Evolutionary conservation across 2,113 vertebrate genomes (phyloP).

Genomic region (Amazona guildingii): DNA sequence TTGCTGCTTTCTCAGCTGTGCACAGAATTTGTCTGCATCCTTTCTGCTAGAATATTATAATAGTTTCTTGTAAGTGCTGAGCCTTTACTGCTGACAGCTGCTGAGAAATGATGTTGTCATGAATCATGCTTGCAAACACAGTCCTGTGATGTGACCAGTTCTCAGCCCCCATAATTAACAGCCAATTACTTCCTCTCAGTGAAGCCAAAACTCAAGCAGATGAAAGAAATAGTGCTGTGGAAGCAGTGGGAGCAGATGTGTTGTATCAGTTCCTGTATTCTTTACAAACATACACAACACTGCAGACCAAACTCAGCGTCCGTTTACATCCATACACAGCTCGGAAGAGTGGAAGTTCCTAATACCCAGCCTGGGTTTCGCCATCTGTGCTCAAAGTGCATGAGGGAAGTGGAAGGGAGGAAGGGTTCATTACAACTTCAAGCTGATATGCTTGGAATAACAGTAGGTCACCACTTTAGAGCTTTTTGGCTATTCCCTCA

Average conservation of each 20-base stretch:
- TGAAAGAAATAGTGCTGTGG: constrained; percentile 61
- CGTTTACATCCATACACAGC: not conserved
- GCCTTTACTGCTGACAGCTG: constrained; percentile 60
- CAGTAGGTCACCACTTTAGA: not conserved
- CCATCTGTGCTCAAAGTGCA: not conserved
- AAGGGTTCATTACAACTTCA: not conserved
- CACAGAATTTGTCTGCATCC: constrained; percentile 54
- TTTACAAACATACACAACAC: not conserved
- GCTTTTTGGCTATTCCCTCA: not conserved
- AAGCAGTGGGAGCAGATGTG: constrained; percentile 55
- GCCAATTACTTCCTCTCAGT: constrained; percentile 64
- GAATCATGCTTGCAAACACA: constrained; percentile 66
- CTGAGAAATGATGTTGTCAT: constrained; percentile 69
- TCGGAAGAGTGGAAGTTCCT: not conserved
- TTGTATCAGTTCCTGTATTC: constrained; percentile 41
- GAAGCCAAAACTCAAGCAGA: constrained; percentile 57
- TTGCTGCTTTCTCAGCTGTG: constrained; percentile 70
- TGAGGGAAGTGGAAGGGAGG: not conserved
- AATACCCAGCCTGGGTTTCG: not conserved
- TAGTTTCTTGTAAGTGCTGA: constrained; percentile 63
- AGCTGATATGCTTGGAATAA: not conserved
- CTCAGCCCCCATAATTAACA: constrained; percentile 68
- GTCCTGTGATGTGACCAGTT: constrained; percentile 61
- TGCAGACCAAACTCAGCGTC: not conserved
- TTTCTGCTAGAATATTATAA: constrained; percentile 56